These are phyloP conservation scores for Oxyura jamaicensis DNA, from an alignment of 2,113 vertebrate species.

Conservation along the genomic window DNA sequence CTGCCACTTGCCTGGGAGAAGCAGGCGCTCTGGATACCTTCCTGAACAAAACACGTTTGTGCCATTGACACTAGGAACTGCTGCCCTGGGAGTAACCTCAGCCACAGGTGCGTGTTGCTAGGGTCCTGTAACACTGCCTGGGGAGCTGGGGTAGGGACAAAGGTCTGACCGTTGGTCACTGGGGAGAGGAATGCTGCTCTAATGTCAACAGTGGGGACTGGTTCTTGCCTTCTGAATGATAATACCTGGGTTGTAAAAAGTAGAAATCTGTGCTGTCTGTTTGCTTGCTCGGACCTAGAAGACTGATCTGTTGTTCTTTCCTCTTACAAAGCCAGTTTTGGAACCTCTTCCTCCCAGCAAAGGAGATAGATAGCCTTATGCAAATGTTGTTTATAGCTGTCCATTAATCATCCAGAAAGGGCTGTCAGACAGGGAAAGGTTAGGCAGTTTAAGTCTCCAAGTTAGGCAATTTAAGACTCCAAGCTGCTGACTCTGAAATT, in stretches of 20 bases:
- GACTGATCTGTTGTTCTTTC: background rate
- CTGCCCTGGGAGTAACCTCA: background rate
- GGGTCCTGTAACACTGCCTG: background rate
- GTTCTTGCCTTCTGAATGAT: background rate
- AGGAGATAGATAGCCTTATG: background rate
- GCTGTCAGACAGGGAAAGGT: background rate
- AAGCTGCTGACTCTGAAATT: slow-evolving; percentile 1
- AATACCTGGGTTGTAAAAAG: background rate
- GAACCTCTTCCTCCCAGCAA: background rate
- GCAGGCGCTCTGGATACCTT: background rate
- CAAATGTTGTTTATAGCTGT: background rate
- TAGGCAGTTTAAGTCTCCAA: background rate
- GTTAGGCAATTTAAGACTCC: background rate
- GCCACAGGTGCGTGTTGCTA: background rate
- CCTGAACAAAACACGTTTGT: background rate
- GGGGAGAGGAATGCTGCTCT: slow-evolving; percentile 12
- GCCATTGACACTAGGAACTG: background rate
- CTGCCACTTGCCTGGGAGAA: background rate
- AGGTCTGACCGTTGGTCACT: background rate
- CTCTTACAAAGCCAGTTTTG: background rate
- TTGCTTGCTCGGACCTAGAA: background rate
- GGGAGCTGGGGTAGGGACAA: background rate
- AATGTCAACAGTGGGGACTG: slow-evolving; percentile 13
- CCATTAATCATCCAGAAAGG: slow-evolving; percentile 16
- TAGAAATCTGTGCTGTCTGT: background rate